phyloP scores from a whole-genome alignment of 2,888 invertebrate genomes.

The Heliconius charithonia region DNA sequence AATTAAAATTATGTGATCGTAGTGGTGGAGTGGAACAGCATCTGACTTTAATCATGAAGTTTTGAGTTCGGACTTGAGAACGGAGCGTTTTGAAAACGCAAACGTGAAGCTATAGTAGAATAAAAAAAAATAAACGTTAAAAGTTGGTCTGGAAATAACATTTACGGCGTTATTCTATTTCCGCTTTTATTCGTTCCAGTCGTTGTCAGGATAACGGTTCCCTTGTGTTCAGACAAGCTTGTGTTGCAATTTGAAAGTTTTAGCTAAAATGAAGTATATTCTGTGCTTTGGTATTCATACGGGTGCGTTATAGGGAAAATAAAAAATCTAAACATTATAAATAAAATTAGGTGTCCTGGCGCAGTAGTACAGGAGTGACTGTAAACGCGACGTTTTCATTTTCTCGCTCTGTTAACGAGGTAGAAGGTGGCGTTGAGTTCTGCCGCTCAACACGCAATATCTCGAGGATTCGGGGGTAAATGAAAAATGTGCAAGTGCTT shows the following conservation, averaged over 20 bases:
- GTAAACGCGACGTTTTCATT: too few relatives aligned
- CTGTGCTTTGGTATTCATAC: neutral
- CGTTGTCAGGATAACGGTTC: conserved; percentile 6
- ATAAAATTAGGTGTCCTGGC: too few relatives aligned
- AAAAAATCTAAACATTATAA: too few relatives aligned
- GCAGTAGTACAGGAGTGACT: too few relatives aligned
- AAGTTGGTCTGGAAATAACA: neutral
- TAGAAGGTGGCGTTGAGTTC: too few relatives aligned
- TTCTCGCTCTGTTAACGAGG: too few relatives aligned
- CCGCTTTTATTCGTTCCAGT: neutral
- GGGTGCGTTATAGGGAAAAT: neutral
- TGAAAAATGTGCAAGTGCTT: too few relatives aligned
- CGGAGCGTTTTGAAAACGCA: neutral
- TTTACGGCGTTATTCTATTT: neutral
- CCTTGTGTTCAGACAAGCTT: conserved; percentile 11
- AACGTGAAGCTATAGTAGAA: too few relatives aligned
- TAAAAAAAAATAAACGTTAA: neutral
- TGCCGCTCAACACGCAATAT: too few relatives aligned
- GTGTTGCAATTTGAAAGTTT: neutral
- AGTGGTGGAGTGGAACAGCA: neutral
- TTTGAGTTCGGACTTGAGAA: neutral
- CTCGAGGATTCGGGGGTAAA: too few relatives aligned
- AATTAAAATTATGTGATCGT: neutral
- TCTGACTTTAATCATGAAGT: neutral
- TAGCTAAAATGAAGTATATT: neutral